A percentile compares a stretch with the other conserved stretches of the same genome.
These are phyloP conservation scores for Drosophila auraria DNA, from an alignment of 1,140 invertebrate genomes.

Conservation along the genomic window DNA sequence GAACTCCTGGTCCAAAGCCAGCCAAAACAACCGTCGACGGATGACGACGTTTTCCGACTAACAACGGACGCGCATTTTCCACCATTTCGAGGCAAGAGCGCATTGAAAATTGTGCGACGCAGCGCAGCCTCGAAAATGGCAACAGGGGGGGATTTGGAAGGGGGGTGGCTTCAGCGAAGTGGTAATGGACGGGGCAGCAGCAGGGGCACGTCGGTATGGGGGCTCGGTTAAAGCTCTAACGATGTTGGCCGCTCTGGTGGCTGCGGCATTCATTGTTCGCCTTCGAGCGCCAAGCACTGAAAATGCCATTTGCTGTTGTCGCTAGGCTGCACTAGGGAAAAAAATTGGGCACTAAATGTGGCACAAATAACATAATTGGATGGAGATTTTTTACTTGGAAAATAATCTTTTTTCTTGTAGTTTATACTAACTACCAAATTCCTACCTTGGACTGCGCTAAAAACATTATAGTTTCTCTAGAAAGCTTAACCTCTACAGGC, in stretches of 20 bases:
- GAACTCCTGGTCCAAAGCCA: constrained; percentile 58
- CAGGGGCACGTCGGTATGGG: constrained; percentile 2
- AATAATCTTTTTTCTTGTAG: no score
- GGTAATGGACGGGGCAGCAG: constrained; percentile 20
- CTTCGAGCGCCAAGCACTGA: constrained; percentile 62
- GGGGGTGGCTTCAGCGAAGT: constrained; percentile 15
- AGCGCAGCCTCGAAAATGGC: constrained; percentile 67
- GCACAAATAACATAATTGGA: no score
- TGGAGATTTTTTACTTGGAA: neutral
- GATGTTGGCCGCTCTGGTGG: constrained; percentile 65
- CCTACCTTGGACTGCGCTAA: neutral
- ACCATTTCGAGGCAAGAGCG: constrained; percentile 81
- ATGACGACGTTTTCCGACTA: constrained; percentile 84
- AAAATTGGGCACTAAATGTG: neutral
- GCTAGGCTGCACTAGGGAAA: neutral
- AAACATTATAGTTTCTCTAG: neutral
- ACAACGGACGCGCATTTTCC: constrained; percentile 83
- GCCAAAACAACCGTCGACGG: constrained; percentile 82
- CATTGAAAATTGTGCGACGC: constrained; percentile 82
- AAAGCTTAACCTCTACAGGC: no score
- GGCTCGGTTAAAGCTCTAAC: constrained; percentile 73
- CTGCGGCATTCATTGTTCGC: constrained; percentile 74
- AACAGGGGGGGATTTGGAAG: neutral
- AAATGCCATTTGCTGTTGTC: constrained; percentile 61
- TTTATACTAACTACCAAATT: neutral